These are phyloP conservation scores for Odontomyia ornata DNA, from an alignment of 2,888 invertebrate genomes.

Conservation along the genomic window DNA sequence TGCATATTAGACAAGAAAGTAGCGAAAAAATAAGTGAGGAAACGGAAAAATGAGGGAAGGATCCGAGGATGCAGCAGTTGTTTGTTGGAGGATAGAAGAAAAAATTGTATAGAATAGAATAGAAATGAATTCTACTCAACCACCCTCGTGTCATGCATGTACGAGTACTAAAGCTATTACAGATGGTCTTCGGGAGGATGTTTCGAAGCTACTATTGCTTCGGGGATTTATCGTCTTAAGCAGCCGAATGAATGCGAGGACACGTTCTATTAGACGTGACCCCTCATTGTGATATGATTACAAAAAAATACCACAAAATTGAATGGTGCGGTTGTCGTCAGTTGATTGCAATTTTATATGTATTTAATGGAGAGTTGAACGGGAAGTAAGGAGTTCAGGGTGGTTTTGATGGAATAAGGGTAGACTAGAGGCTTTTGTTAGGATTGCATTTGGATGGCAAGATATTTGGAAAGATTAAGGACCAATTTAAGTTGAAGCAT, in stretches of 20 bases:
- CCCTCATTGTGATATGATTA: conserved; percentile 38
- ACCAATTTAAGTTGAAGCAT: neutral
- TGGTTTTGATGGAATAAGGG: neutral
- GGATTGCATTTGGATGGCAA: neutral
- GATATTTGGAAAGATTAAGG: neutral
- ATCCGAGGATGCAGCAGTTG: conserved; percentile 6
- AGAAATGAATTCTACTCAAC: neutral
- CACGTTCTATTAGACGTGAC: conserved; percentile 47
- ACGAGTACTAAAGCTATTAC: conserved; percentile 13
- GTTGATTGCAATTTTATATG: conserved; percentile 42
- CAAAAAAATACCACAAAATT: conserved; percentile 33
- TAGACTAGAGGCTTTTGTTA: neutral
- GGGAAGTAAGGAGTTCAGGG: neutral
- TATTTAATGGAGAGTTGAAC: conserved; percentile 21
- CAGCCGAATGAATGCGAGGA: conserved; percentile 47
- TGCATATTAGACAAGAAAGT: conserved; percentile 29
- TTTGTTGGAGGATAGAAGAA: neutral
- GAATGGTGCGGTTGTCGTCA: conserved; percentile 25
- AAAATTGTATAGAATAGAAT: conserved; percentile 2
- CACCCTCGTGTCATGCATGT: neutral
- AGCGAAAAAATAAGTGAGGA: neutral
- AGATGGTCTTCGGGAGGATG: conserved; percentile 4
- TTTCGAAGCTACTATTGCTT: neutral
- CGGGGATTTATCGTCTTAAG: conserved; percentile 45
- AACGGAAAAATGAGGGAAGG: neutral